A percentile compares a stretch with the other conserved stretches of the same genome.
Evolutionary conservation across 2,797 vertebrate genomes (phyloP).

Genomic region (Potorous gilbertii): DNA sequence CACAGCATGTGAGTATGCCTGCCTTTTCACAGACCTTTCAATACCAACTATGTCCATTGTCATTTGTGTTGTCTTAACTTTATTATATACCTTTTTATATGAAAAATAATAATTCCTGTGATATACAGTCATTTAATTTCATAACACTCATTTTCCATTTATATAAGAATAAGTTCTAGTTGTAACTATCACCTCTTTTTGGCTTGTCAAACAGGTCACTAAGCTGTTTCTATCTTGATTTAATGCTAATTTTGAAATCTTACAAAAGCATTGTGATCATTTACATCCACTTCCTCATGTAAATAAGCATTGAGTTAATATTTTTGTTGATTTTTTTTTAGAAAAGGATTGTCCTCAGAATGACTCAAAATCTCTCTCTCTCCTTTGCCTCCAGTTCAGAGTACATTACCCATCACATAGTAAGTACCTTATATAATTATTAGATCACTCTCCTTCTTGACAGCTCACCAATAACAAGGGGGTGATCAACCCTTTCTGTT

Average conservation of each 20-base stretch:
- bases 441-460: background rate
- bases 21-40: background rate
- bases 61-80: slow-evolving; percentile 44
- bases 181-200: slow-evolving; percentile 46
- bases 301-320: slow-evolving; percentile 40
- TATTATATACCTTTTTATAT: slow-evolving; percentile 15
- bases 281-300: slow-evolving; percentile 37
- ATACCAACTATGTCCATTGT: slow-evolving; percentile 5
- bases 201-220: slow-evolving; percentile 53
- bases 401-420: background rate
- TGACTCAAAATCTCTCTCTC: background rate
- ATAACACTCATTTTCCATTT: slow-evolving; percentile 41
- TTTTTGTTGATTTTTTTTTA: slow-evolving; percentile 1
- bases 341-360: background rate
- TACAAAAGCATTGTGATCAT: slow-evolving; percentile 35
- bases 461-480: slow-evolving; percentile 37
- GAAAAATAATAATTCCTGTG: slow-evolving; percentile 56
- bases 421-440: background rate
- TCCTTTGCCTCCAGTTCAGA: background rate
- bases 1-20: background rate
- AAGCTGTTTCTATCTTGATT: slow-evolving; percentile 53
- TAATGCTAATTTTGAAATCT: slow-evolving; percentile 51
- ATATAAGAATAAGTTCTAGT: slow-evolving; percentile 23
- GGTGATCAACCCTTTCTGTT: slow-evolving; percentile 28
- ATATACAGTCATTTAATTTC: slow-evolving; percentile 44